A percentile compares a stretch with the other conserved stretches of the same genome.
Conservation (phyloP, 2,113 vertebrate species). For the Tinamus guttatus region DNA sequence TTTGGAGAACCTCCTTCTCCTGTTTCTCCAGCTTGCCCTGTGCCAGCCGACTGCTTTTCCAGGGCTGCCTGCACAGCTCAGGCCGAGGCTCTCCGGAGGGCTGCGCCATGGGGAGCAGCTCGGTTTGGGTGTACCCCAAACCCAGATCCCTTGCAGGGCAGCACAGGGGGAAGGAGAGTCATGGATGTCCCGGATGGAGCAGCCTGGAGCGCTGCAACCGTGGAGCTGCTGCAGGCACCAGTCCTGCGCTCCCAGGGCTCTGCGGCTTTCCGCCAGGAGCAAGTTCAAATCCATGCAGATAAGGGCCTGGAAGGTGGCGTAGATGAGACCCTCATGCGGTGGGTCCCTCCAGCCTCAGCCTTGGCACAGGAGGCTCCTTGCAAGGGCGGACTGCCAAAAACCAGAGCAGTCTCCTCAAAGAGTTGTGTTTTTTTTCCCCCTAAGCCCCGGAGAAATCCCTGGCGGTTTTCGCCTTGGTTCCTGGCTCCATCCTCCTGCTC, state of each 20-base stretch:
- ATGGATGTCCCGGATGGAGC: not conserved
- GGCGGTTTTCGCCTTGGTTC: not conserved
- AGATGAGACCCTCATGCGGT: not conserved
- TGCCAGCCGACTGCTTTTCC: not conserved
- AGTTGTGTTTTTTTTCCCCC: not conserved
- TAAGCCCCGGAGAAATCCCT: constrained; percentile 21
- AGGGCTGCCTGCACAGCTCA: not conserved
- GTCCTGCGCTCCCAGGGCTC: not conserved
- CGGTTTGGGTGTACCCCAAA: too few species aligned
- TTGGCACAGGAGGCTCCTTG: not conserved
- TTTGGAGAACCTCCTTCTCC: not conserved
- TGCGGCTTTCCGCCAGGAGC: not conserved
- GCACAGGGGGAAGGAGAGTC: not conserved
- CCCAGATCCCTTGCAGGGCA: too few species aligned
- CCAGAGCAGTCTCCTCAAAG: not conserved
- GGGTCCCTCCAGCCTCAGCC: not conserved
- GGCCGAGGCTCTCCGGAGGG: too few species aligned
- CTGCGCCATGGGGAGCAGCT: too few species aligned
- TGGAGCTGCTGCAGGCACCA: too few species aligned
- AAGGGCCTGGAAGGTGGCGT: too few species aligned
- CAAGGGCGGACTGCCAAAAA: constrained; percentile 2
- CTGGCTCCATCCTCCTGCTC: not conserved
- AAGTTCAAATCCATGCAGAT: not conserved
- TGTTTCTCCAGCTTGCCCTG: too few species aligned
- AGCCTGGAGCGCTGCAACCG: too few species aligned